These are phyloP conservation scores for Limnodromus scolopaceus DNA, from an alignment of 2,797 vertebrate genomes.

Conservation along the genomic window DNA sequence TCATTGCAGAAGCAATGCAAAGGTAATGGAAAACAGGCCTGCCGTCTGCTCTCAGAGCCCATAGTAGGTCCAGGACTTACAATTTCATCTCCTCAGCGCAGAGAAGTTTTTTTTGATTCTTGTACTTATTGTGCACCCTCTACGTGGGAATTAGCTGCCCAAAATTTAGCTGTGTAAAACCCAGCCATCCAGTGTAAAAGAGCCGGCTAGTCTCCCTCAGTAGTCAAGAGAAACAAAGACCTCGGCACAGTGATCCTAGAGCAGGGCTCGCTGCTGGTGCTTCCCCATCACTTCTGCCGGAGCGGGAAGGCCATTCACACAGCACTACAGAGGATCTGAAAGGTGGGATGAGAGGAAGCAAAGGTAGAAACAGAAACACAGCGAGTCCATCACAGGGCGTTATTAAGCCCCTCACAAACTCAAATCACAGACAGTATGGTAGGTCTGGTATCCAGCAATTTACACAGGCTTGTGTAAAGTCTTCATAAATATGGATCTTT, in stretches of 20 bases:
- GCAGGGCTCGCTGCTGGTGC: rapidly evolving
- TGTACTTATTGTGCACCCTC: background rate
- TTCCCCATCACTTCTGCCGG: background rate
- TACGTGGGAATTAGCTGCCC: background rate
- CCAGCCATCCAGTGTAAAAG: background rate
- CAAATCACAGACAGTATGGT: background rate
- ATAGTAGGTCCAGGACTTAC: background rate
- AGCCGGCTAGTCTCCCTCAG: background rate
- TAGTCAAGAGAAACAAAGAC: background rate
- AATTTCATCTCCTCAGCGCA: background rate
- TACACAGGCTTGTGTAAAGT: background rate
- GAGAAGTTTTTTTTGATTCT: background rate
- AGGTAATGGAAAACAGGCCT: background rate
- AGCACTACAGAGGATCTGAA: background rate
- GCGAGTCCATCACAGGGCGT: rapidly evolving
- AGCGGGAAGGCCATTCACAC: background rate
- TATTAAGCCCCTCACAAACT: background rate
- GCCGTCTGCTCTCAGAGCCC: background rate
- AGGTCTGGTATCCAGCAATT: background rate
- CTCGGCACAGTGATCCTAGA: background rate
- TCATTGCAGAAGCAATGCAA: background rate
- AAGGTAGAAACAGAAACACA: background rate
- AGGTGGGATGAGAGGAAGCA: background rate
- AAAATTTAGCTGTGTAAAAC: background rate
- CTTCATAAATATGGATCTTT: background rate